Evolutionary conservation across 2,797 vertebrate genomes (phyloP).

Genomic region (Malurus leucopterus): DNA sequence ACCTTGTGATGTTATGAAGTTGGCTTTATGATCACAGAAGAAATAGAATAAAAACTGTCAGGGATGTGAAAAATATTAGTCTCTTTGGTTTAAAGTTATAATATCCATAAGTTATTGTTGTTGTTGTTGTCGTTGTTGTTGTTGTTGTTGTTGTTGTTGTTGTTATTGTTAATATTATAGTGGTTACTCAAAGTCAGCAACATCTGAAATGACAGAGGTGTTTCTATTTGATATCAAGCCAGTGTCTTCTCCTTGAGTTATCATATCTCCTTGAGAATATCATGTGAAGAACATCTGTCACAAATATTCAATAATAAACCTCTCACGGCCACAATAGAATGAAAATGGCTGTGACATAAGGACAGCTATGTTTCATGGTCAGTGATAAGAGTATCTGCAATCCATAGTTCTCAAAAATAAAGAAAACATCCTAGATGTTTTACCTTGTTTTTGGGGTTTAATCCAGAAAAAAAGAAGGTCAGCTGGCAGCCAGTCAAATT

Average conservation of each 20-base stretch:
- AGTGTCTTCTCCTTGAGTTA: not conserved
- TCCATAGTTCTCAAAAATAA: not conserved
- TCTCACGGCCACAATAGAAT: not conserved
- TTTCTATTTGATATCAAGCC: not conserved
- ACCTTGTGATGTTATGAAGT: not conserved
- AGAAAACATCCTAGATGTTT: not conserved
- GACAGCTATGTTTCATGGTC: not conserved
- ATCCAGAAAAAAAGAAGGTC: not conserved
- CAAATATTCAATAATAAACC: not conserved
- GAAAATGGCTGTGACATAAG: not conserved
- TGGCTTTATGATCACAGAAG: not conserved
- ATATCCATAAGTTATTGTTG: not conserved
- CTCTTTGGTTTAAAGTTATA: not conserved
- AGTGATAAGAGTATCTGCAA: not conserved
- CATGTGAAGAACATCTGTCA: not conserved
- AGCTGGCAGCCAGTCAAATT: not conserved
- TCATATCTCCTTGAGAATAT: too few species aligned
- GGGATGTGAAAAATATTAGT: not conserved
- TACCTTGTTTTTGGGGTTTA: not conserved
- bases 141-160: too few species aligned
- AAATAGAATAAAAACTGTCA: not conserved
- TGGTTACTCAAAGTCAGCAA: not conserved
- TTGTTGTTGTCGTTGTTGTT: not conserved
- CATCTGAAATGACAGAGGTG: not conserved
- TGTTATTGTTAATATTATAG: not conserved